Evolutionary conservation across 2,888 invertebrate species (phyloP), one percentile per base, ranked within the genome.

Genomic region (Chrysomela aeneicollis): DNA sequence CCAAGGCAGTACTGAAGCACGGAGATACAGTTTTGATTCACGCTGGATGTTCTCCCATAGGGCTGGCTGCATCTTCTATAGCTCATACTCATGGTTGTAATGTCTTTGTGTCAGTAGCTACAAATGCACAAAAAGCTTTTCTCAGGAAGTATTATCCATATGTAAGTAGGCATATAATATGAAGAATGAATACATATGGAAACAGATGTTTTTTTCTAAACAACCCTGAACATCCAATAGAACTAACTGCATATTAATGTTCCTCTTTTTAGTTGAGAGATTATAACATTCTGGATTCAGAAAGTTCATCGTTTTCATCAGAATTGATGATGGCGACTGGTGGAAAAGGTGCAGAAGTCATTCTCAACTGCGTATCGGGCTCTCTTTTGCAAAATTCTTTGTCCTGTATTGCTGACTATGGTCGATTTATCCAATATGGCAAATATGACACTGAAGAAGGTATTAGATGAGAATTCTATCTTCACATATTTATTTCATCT

Each of bases 291-390:
- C 68, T 81, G 3, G 76, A 73, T 63, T 77, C 74, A 0, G 75
- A 79, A 32, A 74, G 95, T 78, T 86, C 90, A 0, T 89, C 90
- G 0, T 98, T 98, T 80, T 97, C 97, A 81, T 87, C 90, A 62
- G 89, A 94, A 85, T 86, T 98, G 51, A 86, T 92, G 74, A 85
- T 86, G 59, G 88, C 90, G 73, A 97, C 97, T 0, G 87, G 90
- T 17, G 97, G 98, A 12, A 86, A 86, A 73, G 97, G 97, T 47
- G 97, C 97, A 0, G 93, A 98, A 76, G 85, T 97, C 61, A 92
- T 98, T 26, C 83, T 95, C 10, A 98, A 98, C 82, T 95, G 95
- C 0, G 83, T 98, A 47, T 89, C 97, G 0, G 97, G 95, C 74
- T 95, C 95, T 51, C 94, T 97, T 79, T 85, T 98, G 0, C 87